These are phyloP conservation scores for Cyprinella venusta DNA, from an alignment of 2,797 vertebrate genomes.

Conservation along the genomic window DNA sequence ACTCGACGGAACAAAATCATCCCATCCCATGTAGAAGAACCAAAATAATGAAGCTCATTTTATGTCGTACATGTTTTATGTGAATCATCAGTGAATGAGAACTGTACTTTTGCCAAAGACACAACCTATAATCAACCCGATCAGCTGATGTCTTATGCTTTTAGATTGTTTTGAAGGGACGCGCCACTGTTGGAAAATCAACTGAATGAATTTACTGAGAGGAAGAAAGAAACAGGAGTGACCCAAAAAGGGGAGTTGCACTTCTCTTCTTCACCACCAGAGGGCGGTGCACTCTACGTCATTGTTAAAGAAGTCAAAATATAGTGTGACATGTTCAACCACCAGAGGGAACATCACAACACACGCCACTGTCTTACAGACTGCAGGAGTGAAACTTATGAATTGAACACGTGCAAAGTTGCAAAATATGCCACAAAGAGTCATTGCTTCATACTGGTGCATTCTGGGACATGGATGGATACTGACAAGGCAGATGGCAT, in stretches of 20 bases:
- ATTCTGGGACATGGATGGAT: neutral
- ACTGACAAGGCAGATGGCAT: conserved; percentile 7
- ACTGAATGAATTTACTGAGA: neutral
- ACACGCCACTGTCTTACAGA: neutral
- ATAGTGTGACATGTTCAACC: neutral
- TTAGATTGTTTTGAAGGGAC: conserved; percentile 17
- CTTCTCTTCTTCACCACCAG: conserved; percentile 29
- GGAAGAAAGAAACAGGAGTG: neutral
- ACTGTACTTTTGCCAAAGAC: conserved; percentile 33
- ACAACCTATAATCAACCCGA: neutral
- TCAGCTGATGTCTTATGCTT: neutral
- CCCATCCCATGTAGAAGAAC: neutral
- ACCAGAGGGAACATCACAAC: conserved; percentile 35
- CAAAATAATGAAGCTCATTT: neutral
- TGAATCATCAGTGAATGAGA: conserved; percentile 21
- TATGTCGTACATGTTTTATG: neutral
- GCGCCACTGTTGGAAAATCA: conserved; percentile 8
- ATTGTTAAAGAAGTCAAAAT: neutral
- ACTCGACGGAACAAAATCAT: neutral
- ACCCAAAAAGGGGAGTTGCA: neutral
- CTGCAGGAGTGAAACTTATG: neutral
- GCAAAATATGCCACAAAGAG: conserved; percentile 2
- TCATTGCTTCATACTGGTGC: neutral
- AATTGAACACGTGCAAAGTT: neutral
- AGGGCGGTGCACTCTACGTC: conserved; percentile 27